Evolutionary conservation across 2,113 vertebrate genomes (phyloP).

Genomic region (Pteropus alecto): DNA sequence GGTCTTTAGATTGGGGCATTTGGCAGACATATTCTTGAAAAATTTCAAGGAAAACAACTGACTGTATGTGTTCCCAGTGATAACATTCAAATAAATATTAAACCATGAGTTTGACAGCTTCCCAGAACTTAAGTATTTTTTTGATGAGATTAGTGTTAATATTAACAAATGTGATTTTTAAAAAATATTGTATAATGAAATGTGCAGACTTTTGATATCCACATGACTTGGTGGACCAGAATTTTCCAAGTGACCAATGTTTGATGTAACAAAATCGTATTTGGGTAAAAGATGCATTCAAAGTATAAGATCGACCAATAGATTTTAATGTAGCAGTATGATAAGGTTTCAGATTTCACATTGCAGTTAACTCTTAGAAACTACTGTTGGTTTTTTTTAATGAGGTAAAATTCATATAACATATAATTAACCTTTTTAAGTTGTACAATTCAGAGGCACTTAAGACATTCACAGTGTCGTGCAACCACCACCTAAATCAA

Average conservation of each 20-base stretch:
- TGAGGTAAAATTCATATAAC: neutral
- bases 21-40: neutral
- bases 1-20: neutral
- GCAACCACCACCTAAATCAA: neutral
- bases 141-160: neutral
- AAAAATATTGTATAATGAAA: neutral
- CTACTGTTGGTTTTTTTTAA: neutral
- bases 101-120: neutral
- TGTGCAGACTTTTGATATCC: neutral
- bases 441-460: neutral
- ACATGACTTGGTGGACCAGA: neutral
- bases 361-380: conserved; percentile 28
- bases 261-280: neutral
- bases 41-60: neutral
- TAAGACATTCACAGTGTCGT: neutral
- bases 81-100: neutral
- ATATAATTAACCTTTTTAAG: neutral
- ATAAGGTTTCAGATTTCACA: neutral
- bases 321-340: neutral
- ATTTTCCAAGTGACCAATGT: neutral
- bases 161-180: neutral
- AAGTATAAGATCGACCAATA: neutral
- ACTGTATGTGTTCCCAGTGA: neutral
- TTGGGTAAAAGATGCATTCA: neutral
- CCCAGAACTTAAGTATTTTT: neutral